Percentiles rank a stretch among this genome's conserved stretches.
Evolutionary conservation across 2,113 vertebrate genomes (phyloP).

Genomic region (Rattus norvegicus): DNA sequence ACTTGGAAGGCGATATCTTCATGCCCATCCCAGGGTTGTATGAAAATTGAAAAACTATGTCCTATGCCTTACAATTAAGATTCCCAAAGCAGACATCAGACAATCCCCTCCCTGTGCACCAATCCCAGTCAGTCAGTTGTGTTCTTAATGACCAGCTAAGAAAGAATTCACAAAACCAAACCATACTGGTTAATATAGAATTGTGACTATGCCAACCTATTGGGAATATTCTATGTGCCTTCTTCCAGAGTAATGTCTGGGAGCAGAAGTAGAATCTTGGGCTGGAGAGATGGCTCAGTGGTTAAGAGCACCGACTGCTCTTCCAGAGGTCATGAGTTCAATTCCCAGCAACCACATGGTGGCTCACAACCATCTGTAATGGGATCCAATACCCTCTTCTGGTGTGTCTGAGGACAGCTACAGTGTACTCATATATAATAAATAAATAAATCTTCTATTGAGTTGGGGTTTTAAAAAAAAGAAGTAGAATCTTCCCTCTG

Average conservation of each 20-base stretch:
- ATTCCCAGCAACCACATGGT: too few relatives aligned
- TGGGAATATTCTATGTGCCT: slow-evolving; percentile 51
- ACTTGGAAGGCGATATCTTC: neutral
- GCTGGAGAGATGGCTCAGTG: too few relatives aligned
- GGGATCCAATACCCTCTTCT: too few relatives aligned
- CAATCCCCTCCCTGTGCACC: slow-evolving; percentile 38
- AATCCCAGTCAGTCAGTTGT: slow-evolving; percentile 47
- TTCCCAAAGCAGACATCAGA: slow-evolving; percentile 45
- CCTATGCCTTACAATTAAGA: slow-evolving; percentile 68
- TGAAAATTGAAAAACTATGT: slow-evolving; percentile 21
- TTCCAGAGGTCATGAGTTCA: too few relatives aligned
- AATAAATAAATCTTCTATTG: too few relatives aligned
- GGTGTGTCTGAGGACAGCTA: too few relatives aligned
- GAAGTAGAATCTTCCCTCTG: neutral
- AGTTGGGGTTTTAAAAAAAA: too few relatives aligned
- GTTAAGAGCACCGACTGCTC: too few relatives aligned
- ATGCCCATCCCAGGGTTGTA: neutral
- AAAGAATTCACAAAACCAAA: slow-evolving; percentile 59
- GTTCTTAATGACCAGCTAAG: slow-evolving; percentile 50
- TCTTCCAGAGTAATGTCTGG: slow-evolving; percentile 39
- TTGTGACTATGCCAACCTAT: neutral
- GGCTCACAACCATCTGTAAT: too few relatives aligned
- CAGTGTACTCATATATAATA: too few relatives aligned
- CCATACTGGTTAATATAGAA: slow-evolving; percentile 57
- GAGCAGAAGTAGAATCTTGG: slow-evolving; percentile 11